phyloP scores from a whole-genome alignment of 2,113 vertebrate species.

The Aegithalos caudatus region DNA sequence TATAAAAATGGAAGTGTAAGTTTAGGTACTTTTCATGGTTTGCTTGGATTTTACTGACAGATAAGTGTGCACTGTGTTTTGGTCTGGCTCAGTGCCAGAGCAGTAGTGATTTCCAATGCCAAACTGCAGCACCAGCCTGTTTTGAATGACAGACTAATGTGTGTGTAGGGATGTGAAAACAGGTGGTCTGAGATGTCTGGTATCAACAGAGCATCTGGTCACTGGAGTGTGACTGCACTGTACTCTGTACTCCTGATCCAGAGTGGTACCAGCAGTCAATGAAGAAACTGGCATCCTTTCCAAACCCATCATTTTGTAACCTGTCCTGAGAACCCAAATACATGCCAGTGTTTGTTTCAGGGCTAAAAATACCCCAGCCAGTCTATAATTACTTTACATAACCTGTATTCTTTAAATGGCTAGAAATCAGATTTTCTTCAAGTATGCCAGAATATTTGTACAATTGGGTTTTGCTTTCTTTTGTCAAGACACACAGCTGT shows the following conservation, averaged over 20 bases:
- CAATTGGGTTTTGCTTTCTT: background rate
- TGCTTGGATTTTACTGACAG: background rate
- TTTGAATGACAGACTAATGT: slow-evolving; percentile 69
- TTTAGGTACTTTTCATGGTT: background rate
- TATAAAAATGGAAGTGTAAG: background rate
- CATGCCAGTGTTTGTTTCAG: background rate
- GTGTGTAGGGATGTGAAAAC: slow-evolving; percentile 65
- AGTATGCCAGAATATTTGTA: background rate
- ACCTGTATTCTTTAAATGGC: background rate
- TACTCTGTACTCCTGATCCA: slow-evolving; percentile 27
- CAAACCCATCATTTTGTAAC: background rate
- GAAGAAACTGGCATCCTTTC: background rate
- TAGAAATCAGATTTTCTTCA: background rate
- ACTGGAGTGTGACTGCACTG: slow-evolving; percentile 54
- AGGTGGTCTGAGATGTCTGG: slow-evolving; percentile 74
- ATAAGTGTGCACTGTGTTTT: background rate
- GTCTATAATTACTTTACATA: background rate
- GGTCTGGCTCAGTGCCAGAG: slow-evolving; percentile 58
- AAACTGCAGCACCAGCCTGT: slow-evolving; percentile 44
- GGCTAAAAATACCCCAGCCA: background rate
- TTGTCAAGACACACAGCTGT: background rate
- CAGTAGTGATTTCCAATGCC: slow-evolving; percentile 37
- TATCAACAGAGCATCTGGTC: slow-evolving; percentile 72
- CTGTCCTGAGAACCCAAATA: background rate
- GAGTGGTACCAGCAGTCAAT: background rate